Conservation (phyloP, 2,888 invertebrate species). For the Spilosoma lubricipeda region DNA sequence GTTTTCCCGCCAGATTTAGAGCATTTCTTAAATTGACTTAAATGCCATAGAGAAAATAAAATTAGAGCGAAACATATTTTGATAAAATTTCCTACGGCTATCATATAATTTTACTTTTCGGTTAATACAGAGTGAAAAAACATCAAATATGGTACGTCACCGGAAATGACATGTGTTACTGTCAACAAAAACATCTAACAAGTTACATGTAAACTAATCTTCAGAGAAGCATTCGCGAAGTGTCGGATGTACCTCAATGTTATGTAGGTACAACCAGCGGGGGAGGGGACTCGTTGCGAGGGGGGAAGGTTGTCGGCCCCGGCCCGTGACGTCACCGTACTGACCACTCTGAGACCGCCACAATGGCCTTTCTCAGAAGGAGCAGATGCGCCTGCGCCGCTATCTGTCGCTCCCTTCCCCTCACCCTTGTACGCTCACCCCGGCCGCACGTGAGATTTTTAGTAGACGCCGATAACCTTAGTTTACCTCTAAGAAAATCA, state of each 20-base stretch:
- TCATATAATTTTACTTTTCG: conserved; percentile 1
- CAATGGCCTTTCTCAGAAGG: conserved; percentile 84
- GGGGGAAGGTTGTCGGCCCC: conserved; percentile 83
- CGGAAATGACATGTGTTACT: conserved; percentile 34
- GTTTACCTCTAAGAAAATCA: conserved; percentile 40
- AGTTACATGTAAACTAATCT: conserved; percentile 50
- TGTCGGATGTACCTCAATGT: conserved; percentile 58
- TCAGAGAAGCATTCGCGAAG: conserved; percentile 56
- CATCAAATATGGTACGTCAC: conserved; percentile 17
- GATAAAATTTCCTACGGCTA: conserved; percentile 1
- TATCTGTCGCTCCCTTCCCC: conserved; percentile 71
- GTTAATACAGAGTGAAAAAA: conserved; percentile 10
- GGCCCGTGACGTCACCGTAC: conserved; percentile 84
- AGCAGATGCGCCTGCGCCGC: conserved; percentile 82
- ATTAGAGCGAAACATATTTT: neutral
- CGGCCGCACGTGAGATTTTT: conserved; percentile 61
- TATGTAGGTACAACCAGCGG: conserved; percentile 51
- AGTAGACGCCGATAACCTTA: conserved; percentile 55
- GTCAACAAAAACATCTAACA: conserved; percentile 35
- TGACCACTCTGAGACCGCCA: conserved; percentile 82
- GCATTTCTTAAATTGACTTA: neutral
- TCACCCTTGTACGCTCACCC: conserved; percentile 59
- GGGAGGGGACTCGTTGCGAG: conserved; percentile 54
- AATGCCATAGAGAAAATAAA: neutral
- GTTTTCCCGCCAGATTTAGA: conserved; percentile 24